A percentile compares a stretch with the other conserved stretches of the same genome.
phyloP scores from a whole-genome alignment of 2,113 vertebrate species.

The Eulemur macaco region DNA sequence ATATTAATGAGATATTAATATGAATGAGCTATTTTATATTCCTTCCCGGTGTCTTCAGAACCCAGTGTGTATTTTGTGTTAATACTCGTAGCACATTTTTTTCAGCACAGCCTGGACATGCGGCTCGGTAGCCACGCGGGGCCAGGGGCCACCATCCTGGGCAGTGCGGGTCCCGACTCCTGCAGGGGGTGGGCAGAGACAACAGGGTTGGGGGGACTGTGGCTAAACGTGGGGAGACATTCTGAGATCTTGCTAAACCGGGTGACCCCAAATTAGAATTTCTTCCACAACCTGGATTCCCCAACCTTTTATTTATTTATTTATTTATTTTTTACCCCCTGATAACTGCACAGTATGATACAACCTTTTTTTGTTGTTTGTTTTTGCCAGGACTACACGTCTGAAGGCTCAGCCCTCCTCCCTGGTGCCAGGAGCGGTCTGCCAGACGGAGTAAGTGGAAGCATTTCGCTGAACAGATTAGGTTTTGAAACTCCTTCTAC shows the following conservation, averaged over 20 bases:
- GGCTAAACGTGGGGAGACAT: background rate
- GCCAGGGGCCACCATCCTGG: background rate
- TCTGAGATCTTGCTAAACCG: background rate
- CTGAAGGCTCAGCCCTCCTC: conserved; percentile 54
- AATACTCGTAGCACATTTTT: background rate
- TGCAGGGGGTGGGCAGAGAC: background rate
- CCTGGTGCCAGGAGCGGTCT: conserved; percentile 58
- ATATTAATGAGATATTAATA: conserved; percentile 64
- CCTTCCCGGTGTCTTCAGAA: background rate
- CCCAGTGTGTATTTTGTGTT: background rate
- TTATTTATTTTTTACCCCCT: too few species aligned
- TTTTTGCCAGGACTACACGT: conserved; percentile 65
- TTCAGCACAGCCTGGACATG: background rate
- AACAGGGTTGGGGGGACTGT: rapidly evolving
- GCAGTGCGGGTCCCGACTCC: background rate
- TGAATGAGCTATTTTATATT: conserved; percentile 33
- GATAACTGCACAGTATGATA: too few species aligned
- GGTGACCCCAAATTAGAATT: background rate
- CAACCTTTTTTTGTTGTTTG: too few species aligned
- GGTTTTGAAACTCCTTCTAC: conserved; percentile 52
- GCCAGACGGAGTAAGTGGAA: conserved; percentile 80
- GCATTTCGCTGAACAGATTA: conserved; percentile 59
- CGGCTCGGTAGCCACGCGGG: rapidly evolving
- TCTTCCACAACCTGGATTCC: background rate
- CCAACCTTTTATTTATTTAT: too few species aligned